Conservation (phyloP, 2,797 vertebrate genomes). For the Diceros bicornis region DNA sequence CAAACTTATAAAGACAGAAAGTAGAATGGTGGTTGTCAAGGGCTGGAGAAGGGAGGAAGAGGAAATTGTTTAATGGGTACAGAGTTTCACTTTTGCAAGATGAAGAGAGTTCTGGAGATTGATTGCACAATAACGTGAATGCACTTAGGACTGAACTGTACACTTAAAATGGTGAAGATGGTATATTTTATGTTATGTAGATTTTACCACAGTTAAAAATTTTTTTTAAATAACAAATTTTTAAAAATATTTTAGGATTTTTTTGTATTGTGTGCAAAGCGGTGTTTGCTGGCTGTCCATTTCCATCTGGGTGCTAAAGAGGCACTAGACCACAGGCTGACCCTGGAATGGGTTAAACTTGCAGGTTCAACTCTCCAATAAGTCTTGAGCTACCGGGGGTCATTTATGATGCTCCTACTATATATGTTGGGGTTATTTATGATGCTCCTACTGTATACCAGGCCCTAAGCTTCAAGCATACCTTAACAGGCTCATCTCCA, state of each 20-base stretch:
- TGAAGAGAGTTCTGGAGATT: not conserved
- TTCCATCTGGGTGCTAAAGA: too few relatives aligned
- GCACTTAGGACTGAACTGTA: not conserved
- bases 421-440: too few relatives aligned
- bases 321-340: not conserved
- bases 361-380: too few relatives aligned
- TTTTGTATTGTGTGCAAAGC: not conserved
- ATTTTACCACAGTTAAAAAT: not conserved
- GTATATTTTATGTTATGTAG: too few relatives aligned
- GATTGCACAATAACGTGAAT: rapidly evolving
- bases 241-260: not conserved
- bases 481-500: not conserved
- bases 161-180: not conserved
- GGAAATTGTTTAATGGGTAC: rapidly evolving
- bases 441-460: not conserved
- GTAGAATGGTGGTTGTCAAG: not conserved
- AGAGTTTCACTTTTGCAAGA: too few relatives aligned
- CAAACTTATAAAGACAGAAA: not conserved
- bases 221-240: not conserved
- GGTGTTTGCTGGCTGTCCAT: not conserved
- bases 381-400: not conserved
- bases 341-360: not conserved
- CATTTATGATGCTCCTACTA: not conserved
- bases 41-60: rapidly evolving
- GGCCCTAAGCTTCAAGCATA: not conserved